Evolutionary conservation across 2,888 invertebrate genomes (phyloP).

Genomic region (Chrysotoxum bicinctum): DNA sequence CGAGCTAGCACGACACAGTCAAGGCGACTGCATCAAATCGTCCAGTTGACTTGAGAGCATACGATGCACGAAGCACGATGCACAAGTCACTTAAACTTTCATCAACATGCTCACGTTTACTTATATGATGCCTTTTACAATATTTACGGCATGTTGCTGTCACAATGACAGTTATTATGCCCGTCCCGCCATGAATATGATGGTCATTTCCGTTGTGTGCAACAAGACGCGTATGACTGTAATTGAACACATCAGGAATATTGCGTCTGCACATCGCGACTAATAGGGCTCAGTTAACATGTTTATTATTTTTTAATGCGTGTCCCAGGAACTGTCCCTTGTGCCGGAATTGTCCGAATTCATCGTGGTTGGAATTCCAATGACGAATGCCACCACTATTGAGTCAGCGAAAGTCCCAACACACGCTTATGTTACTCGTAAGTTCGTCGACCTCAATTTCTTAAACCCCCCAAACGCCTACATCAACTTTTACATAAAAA

Average conservation of each 20-base stretch:
- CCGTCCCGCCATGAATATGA: slow-evolving; percentile 24
- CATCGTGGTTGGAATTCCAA: slow-evolving; percentile 51
- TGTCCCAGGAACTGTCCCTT: slow-evolving; percentile 26
- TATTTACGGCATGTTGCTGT: slow-evolving; percentile 26
- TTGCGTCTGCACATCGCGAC: not conserved
- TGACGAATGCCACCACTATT: not conserved
- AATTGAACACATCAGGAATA: slow-evolving; percentile 9
- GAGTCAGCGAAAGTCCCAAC: slow-evolving; percentile 27
- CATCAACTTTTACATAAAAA: slow-evolving; percentile 37
- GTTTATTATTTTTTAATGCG: slow-evolving; percentile 18
- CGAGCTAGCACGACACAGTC: not conserved
- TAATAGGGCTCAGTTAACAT: slow-evolving; percentile 19
- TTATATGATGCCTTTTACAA: not conserved
- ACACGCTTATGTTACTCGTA: not conserved
- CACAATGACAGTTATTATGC: slow-evolving; percentile 18
- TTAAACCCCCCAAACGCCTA: slow-evolving; percentile 24
- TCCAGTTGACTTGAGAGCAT: slow-evolving; percentile 2
- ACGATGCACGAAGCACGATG: not conserved
- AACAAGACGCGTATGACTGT: slow-evolving; percentile 13
- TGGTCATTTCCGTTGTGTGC: slow-evolving; percentile 57
- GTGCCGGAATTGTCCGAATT: slow-evolving; percentile 16
- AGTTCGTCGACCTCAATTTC: slow-evolving; percentile 53
- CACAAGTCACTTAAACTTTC: slow-evolving; percentile 10
- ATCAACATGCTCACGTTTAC: slow-evolving; percentile 29
- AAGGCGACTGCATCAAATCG: not conserved